Base-by-base conservation (phyloP, 2,113 vertebrate species). In the Typhlomys cinereus region DNA sequence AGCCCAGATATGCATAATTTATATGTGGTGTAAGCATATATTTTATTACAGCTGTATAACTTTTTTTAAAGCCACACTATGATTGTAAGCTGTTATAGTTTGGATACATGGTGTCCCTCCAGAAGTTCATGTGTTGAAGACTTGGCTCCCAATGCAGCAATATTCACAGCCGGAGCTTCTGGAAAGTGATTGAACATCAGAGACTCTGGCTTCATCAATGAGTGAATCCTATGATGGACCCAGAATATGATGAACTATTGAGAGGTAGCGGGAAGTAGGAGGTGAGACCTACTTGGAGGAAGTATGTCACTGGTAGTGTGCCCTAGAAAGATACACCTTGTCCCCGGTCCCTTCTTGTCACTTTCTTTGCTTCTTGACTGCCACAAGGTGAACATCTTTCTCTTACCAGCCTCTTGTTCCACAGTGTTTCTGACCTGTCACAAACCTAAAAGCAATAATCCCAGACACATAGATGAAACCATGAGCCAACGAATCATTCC, bases 21-120 rank as follows among this genome's bases (percentile, higher is more conserved):
- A n/a, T n/a, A n/a, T n/a, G n/a, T n/a, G n/a, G n/a, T n/a, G n/a
- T n/a, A n/a, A 78, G 44, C n/a, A 86, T 6, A 31, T 50, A 52
- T 64, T 31, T 69, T 57, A 57, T 15, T 36, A 57, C 54, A 21
- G n/a, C 20, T 46, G 57, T 64, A 46, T 29, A n/a, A 48, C n/a
- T 66, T 52, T 59, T 14, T 94, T 89, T 86, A 62, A 90, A 81
- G 52, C 11, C 36, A 91, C 34, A 41, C 36, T 81, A 78, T 23
- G 52, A 70, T 74, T 87, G 92, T 36, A 48, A 50, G 34, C 13
- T 52, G 62, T 48, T 23, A 34, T 1, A 34, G 29, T 44, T 83
- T 36, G 25, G 62, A 27, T 36, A 48, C 52, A 20, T 41, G 52
- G 25, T 3, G 18, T 50, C 25, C 31, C 1, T 4, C 20, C 64